These are phyloP conservation scores for Melanargia galathea DNA, from an alignment of 2,888 invertebrate species.

Conservation along the genomic window DNA sequence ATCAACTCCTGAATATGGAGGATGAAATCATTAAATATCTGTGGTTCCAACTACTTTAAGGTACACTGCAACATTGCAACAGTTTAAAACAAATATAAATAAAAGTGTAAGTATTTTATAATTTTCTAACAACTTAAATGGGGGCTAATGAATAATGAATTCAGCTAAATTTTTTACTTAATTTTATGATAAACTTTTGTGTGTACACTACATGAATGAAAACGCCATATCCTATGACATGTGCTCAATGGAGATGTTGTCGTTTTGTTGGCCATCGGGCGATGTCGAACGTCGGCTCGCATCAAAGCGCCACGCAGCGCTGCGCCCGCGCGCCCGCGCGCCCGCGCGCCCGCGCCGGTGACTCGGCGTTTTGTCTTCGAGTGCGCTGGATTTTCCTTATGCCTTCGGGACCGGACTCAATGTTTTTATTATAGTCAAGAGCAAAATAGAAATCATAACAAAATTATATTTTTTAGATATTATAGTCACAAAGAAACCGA, in stretches of 20 bases:
- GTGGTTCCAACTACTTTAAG: too few relatives aligned
- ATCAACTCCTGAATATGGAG: too few relatives aligned
- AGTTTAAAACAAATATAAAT: too few relatives aligned
- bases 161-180: too few relatives aligned
- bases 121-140: too few relatives aligned
- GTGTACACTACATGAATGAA: constrained; percentile 4
- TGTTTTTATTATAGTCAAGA: constrained; percentile 39
- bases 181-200: too few relatives aligned
- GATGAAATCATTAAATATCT: too few relatives aligned
- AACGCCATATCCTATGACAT: constrained; percentile 51
- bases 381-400: constrained; percentile 62
- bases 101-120: too few relatives aligned
- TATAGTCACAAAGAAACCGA: constrained; percentile 27
- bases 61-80: too few relatives aligned
- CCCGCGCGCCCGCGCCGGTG: constrained; percentile 74
- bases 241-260: constrained; percentile 53
- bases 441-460: constrained; percentile 40
- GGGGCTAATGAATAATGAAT: too few relatives aligned
- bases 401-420: constrained; percentile 36
- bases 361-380: constrained; percentile 67
- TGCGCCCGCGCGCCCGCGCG: constrained; percentile 74
- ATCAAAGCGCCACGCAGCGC: constrained; percentile 70
- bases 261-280: constrained; percentile 78
- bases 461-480: constrained; percentile 33
- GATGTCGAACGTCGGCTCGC: constrained; percentile 77